phyloP scores from a whole-genome alignment of 2,113 vertebrate genomes.

The Alaudala cheleensis region DNA sequence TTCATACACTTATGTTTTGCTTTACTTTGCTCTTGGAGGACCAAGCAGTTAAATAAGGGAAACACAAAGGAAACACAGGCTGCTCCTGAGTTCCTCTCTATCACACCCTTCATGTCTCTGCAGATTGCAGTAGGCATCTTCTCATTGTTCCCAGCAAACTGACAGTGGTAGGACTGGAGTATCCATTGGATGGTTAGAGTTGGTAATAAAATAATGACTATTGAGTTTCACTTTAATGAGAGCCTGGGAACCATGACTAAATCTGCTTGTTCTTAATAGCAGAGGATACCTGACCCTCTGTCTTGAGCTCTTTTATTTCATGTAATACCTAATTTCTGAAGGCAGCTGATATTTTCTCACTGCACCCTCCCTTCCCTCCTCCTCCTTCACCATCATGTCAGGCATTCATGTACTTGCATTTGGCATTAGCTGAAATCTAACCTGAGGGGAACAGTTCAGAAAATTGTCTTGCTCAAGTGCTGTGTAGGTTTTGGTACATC shows the following conservation, averaged over 20 bases:
- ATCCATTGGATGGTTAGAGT: not conserved
- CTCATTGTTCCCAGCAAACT: not conserved
- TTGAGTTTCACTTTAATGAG: slow-evolving; percentile 24
- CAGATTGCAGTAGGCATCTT: not conserved
- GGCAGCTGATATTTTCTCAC: not conserved
- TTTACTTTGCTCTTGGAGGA: not conserved
- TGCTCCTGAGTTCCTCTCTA: not conserved
- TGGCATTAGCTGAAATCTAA: not conserved
- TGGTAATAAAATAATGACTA: slow-evolving; percentile 27
- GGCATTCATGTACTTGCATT: not conserved
- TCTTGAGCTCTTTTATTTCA: not conserved
- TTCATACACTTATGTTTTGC: not conserved
- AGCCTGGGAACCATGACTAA: slow-evolving; percentile 21
- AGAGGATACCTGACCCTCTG: slow-evolving; percentile 1
- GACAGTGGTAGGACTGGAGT: not conserved
- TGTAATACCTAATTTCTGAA: slow-evolving; percentile 14
- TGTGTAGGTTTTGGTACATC: not conserved
- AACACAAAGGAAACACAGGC: not conserved
- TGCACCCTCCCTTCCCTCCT: not conserved
- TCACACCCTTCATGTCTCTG: not conserved
- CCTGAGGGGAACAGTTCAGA: not conserved
- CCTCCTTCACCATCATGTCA: not conserved
- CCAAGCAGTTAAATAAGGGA: not conserved
- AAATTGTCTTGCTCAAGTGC: not conserved
- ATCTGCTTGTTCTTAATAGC: slow-evolving; percentile 23